These are phyloP conservation scores for Calcarius lapponicus DNA, from an alignment of 2,797 vertebrate species.

Conservation along the genomic window DNA sequence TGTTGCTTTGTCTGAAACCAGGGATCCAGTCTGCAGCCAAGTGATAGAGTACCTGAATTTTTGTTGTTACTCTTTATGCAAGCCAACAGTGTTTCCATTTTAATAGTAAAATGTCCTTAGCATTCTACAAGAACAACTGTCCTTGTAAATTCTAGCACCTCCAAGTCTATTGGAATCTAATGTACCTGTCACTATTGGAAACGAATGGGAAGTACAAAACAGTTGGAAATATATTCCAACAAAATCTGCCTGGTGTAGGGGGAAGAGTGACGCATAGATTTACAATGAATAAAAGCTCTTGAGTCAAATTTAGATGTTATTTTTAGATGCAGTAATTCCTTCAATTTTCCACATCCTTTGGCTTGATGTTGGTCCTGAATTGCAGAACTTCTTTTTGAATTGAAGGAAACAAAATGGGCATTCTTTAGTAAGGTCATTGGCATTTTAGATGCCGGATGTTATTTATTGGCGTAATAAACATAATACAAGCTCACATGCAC, in stretches of 20 bases:
- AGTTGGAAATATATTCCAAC: neutral
- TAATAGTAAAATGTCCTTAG: neutral
- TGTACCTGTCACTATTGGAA: neutral
- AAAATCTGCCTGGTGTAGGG: neutral
- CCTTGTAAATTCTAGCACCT: neutral
- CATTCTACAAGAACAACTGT: neutral
- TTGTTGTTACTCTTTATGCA: neutral
- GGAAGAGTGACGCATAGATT: neutral
- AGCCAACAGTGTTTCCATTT: neutral
- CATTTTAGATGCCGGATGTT: neutral
- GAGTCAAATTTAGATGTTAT: constrained; percentile 10
- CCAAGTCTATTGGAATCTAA: neutral
- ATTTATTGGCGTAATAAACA: neutral
- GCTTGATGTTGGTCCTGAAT: neutral
- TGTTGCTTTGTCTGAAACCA: neutral
- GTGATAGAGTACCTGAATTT: neutral
- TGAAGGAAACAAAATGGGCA: neutral
- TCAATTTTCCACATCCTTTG: constrained; percentile 16
- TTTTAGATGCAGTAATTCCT: constrained; percentile 26
- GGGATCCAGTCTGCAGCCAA: neutral
- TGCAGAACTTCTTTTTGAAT: neutral
- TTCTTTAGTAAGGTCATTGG: neutral
- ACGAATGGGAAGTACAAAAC: neutral
- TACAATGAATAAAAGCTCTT: constrained; percentile 24
- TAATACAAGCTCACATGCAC: neutral